phyloP scores from a whole-genome alignment of 2,888 invertebrate genomes.

The Hydropsyche betteni region DNA sequence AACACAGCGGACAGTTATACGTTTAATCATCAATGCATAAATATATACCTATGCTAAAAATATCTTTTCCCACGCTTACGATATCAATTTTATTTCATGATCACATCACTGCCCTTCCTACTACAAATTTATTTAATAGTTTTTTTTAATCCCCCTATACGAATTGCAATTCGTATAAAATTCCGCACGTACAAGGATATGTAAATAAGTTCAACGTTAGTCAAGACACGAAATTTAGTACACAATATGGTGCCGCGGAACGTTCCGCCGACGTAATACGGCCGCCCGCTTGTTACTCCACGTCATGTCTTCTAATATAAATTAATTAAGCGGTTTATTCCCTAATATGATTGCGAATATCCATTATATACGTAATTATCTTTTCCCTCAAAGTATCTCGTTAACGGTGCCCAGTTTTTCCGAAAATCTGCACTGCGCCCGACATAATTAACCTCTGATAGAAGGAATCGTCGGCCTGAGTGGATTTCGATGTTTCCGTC shows the following conservation, averaged over 20 bases:
- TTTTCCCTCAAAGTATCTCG: background rate
- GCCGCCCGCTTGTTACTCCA: conserved; percentile 13
- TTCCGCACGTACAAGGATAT: conserved; percentile 10
- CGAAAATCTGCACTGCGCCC: too few relatives aligned
- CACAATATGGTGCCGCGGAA: conserved; percentile 14
- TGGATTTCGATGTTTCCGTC: conserved; percentile 26
- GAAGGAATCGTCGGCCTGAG: conserved; percentile 1
- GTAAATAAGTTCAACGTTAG: conserved; percentile 23
- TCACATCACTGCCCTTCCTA: too few relatives aligned
- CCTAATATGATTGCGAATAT: background rate
- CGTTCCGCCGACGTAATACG: conserved; percentile 11
- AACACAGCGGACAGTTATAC: too few relatives aligned
- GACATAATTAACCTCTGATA: too few relatives aligned
- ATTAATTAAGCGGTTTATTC: conserved; percentile 1
- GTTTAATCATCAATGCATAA: too few relatives aligned
- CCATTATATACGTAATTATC: background rate
- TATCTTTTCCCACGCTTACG: too few relatives aligned
- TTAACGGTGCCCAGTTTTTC: too few relatives aligned
- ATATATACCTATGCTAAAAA: too few relatives aligned
- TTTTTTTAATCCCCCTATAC: too few relatives aligned
- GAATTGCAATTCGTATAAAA: conserved; percentile 1
- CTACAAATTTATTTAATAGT: too few relatives aligned
- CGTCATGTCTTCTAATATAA: conserved; percentile 20
- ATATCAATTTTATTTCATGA: too few relatives aligned
- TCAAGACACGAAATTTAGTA: conserved; percentile 19